A percentile compares a stretch with the other conserved stretches of the same genome.
Evolutionary conservation across 2,888 invertebrate species (phyloP).

Genomic region (Brenthis hecate): DNA sequence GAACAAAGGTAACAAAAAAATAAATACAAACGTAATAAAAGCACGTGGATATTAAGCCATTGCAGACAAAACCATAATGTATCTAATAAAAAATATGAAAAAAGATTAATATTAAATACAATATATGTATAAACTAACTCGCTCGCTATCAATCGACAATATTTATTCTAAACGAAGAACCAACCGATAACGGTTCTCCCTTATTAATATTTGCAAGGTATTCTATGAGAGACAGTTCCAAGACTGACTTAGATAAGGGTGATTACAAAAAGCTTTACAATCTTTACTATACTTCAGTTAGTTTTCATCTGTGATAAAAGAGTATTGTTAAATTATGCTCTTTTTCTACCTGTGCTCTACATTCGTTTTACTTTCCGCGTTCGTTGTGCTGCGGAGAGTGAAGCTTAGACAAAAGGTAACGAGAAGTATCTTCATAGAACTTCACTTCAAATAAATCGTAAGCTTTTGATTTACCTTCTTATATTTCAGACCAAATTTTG

Average conservation of each 20-base stretch:
- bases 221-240: conserved; percentile 29
- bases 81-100: too few relatives aligned
- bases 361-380: conserved; percentile 55
- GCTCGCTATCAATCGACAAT: conserved; percentile 7
- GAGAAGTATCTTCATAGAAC: not conserved
- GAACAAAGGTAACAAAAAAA: not conserved
- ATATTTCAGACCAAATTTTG: conserved; percentile 12
- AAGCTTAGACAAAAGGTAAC: conserved; percentile 54
- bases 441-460: not conserved
- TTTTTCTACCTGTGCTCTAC: conserved; percentile 60
- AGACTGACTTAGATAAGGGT: conserved; percentile 29
- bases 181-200: conserved; percentile 10
- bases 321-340: conserved; percentile 54
- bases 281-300: conserved; percentile 44
- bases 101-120: too few relatives aligned
- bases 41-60: not conserved
- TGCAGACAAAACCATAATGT: not conserved
- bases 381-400: conserved; percentile 56
- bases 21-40: not conserved
- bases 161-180: conserved; percentile 13
- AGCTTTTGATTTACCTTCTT: not conserved
- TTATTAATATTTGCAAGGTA: conserved; percentile 25
- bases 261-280: conserved; percentile 31
- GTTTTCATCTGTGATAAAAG: conserved; percentile 36
- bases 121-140: too few relatives aligned